phyloP scores from a whole-genome alignment of 2,797 vertebrate species.

The Cirrhinus molitorella region DNA sequence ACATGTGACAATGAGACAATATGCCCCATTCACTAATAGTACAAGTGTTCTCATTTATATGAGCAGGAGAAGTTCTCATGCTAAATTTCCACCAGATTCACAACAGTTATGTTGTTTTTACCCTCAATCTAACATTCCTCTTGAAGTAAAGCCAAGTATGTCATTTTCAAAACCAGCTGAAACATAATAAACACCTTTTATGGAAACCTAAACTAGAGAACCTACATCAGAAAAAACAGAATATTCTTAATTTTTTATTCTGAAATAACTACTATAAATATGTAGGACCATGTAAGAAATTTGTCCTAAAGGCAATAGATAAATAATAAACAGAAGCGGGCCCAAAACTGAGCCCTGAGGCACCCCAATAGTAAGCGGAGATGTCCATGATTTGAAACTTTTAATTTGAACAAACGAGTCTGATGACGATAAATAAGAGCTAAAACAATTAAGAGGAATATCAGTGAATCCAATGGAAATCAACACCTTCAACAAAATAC shows the following conservation, averaged over 20 bases:
- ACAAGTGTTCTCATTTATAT: neutral
- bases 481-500: no score
- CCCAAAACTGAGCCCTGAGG: no score
- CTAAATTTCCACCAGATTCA: neutral
- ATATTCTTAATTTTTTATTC: neutral
- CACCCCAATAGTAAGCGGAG: no score
- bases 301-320: no score
- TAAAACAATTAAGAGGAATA: no score
- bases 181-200: neutral
- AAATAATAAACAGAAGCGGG: neutral
- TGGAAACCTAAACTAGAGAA: neutral
- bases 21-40: neutral
- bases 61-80: neutral
- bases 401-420: no score
- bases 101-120: neutral
- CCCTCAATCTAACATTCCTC: neutral
- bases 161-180: neutral
- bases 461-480: no score
- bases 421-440: no score
- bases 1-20: neutral
- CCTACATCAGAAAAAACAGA: neutral
- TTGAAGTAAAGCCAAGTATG: neutral
- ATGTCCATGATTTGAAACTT: no score
- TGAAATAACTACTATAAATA: neutral
- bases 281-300: neutral